Conservation (phyloP, 2,113 vertebrate species). For the Megaptera novaeangliae region DNA sequence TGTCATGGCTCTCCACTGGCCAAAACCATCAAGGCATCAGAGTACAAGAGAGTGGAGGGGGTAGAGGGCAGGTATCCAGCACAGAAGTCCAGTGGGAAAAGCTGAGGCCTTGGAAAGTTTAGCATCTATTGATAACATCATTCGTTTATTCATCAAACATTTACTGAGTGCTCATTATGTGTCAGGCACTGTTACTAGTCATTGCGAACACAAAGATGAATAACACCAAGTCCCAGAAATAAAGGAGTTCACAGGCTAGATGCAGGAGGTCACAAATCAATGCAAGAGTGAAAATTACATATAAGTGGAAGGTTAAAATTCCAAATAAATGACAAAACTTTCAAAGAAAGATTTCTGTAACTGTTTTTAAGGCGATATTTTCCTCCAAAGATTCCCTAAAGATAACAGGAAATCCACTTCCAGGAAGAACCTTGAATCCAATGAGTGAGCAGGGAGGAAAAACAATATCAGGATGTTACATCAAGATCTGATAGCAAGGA, state of each 20-base stretch:
- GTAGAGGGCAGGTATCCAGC: accelerated
- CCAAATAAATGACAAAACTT: not conserved
- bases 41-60: not conserved
- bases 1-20: not conserved
- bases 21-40: not conserved
- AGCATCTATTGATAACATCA: not conserved
- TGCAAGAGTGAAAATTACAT: not conserved
- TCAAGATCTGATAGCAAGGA: not conserved
- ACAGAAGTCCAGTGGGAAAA: not conserved
- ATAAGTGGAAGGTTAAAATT: not conserved
- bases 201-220: not conserved
- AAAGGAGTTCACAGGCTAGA: not conserved
- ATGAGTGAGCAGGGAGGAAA: not conserved
- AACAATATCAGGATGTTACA: conserved; percentile 46
- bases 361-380: not conserved
- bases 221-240: not conserved
- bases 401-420: conserved; percentile 57
- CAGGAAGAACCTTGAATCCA: not conserved
- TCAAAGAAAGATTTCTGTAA: not conserved
- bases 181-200: not conserved
- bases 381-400: not conserved
- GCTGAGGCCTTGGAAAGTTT: not conserved
- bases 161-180: not conserved
- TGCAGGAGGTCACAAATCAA: not conserved
- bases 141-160: not conserved